Percentiles rank a stretch among this genome's conserved stretches.
Evolutionary conservation across 30 jellyfish, hydroid and myxozoan species (phyloP).

Genomic region (Hydra vulgaris): DNA sequence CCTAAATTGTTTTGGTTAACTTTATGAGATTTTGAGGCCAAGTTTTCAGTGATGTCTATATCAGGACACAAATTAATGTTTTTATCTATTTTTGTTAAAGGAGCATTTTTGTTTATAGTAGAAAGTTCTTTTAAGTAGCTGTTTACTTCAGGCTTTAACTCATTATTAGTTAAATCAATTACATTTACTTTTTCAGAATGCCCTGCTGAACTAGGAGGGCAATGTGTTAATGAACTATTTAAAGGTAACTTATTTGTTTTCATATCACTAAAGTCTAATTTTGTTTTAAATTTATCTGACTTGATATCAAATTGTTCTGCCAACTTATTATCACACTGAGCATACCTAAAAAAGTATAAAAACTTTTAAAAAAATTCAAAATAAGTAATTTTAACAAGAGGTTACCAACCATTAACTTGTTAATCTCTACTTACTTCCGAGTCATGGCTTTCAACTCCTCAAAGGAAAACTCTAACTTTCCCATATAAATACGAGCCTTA

Average conservation of each 20-base stretch:
- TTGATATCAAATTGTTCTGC: too few relatives aligned
- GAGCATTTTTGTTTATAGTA: neutral
- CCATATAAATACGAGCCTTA: conserved; percentile 48
- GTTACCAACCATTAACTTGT: too few relatives aligned
- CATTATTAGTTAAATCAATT: neutral
- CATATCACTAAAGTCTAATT: too few relatives aligned
- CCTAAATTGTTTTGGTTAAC: neutral
- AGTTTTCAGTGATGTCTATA: neutral
- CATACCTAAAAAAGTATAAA: too few relatives aligned
- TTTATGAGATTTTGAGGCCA: neutral
- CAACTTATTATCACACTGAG: too few relatives aligned
- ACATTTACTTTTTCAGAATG: neutral
- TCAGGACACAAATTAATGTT: neutral
- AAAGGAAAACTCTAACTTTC: conserved; percentile 61
- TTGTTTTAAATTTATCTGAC: too few relatives aligned
- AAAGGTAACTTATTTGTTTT: too few relatives aligned
- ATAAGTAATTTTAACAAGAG: too few relatives aligned
- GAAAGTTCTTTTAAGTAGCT: neutral
- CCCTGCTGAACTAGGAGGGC: neutral
- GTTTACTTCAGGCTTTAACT: neutral
- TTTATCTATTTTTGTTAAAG: neutral
- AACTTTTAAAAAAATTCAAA: too few relatives aligned
- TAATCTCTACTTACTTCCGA: too few relatives aligned
- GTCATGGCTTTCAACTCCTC: conserved; percentile 70
- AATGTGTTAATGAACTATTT: too few relatives aligned